Percentiles rank a stretch among this genome's conserved stretches.
Evolutionary conservation across 2,113 vertebrate genomes (phyloP).

Genomic region (Neodontobutis hainanensis): DNA sequence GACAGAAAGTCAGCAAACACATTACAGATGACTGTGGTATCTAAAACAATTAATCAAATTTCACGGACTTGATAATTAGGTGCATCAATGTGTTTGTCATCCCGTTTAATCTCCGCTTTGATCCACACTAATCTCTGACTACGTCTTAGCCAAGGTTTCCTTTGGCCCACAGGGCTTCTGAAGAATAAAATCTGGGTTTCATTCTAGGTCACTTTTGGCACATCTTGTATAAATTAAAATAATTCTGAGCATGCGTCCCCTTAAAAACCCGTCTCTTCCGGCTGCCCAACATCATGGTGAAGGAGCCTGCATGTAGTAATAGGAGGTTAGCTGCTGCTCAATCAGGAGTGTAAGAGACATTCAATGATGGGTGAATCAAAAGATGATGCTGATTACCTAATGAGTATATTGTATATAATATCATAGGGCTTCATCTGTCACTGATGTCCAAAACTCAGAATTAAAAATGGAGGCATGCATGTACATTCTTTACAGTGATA

Average conservation of each 20-base stretch:
- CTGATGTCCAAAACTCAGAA: neutral
- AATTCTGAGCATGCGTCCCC: constrained; percentile 37
- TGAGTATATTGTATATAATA: constrained; percentile 31
- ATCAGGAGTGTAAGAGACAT: constrained; percentile 21
- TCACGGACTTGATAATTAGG: constrained; percentile 53
- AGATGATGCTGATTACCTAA: constrained; percentile 28
- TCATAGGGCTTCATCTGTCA: neutral
- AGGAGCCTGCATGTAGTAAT: constrained; percentile 26
- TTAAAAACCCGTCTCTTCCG: constrained; percentile 32
- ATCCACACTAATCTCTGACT: constrained; percentile 63
- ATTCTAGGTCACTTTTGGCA: constrained; percentile 28
- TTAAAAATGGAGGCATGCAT: neutral
- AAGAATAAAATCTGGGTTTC: constrained; percentile 34
- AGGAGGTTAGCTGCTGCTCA: constrained; percentile 36
- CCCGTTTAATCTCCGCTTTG: constrained; percentile 70
- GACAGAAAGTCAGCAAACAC: neutral
- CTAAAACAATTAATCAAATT: constrained; percentile 52
- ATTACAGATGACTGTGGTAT: constrained; percentile 8
- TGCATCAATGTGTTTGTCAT: constrained; percentile 57
- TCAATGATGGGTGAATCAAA: constrained; percentile 15
- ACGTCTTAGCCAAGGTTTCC: constrained; percentile 48
- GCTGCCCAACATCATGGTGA: constrained; percentile 21
- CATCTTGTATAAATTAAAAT: constrained; percentile 41
- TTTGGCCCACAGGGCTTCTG: constrained; percentile 36
- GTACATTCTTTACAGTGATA: neutral